Evolutionary conservation across 2,888 invertebrate species (phyloP), one percentile per base, ranked within the genome.

Genomic region (Chymomyza fuscimana): DNA sequence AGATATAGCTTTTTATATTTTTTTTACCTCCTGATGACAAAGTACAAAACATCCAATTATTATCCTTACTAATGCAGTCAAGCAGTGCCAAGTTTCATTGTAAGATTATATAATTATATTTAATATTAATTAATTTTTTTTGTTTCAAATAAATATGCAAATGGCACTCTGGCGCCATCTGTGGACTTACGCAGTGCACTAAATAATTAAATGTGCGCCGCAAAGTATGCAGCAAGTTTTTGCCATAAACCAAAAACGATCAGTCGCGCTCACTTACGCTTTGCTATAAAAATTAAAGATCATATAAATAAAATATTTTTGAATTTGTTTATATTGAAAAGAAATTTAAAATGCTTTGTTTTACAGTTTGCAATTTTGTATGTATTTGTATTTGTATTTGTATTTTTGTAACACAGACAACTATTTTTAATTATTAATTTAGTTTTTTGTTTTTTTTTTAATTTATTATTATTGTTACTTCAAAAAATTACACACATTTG

Each of bases 401-500:
- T 85, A 77, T 87, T 87, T 75, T 86, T 67, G 73, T 86, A 86
- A 86, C 85, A 86, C 85, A 86, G 85, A 86, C 85, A 86, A 86
- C 85, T 86, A 86, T 85, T 83, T 74, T 76, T 80, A 86, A 82
- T 82, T 83, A 80, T 86, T 84, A 84, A 80, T 77, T 62, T 78
- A 81, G 65, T 74, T 70, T 75, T 79, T 73, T 63, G 63, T 70
- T 64, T 58, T 67, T 63, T 66, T 72, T 65, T 65, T 22, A 50
- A 40, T 70, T 76, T 74, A 71, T 67, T 69, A 68, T 83, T 84
- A 84, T 84, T 85, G 81, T 85, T 77, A 75, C 70, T 85, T 85
- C 86, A 86, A 86, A 86, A 85, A 86, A 86, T 87, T 86, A 86
- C 87, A 86, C 87, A 86, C 87, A 86, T 70, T 87, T 86, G 87